Conservation (phyloP, 2,888 invertebrate species). For the Leptopterna dolabrata region DNA sequence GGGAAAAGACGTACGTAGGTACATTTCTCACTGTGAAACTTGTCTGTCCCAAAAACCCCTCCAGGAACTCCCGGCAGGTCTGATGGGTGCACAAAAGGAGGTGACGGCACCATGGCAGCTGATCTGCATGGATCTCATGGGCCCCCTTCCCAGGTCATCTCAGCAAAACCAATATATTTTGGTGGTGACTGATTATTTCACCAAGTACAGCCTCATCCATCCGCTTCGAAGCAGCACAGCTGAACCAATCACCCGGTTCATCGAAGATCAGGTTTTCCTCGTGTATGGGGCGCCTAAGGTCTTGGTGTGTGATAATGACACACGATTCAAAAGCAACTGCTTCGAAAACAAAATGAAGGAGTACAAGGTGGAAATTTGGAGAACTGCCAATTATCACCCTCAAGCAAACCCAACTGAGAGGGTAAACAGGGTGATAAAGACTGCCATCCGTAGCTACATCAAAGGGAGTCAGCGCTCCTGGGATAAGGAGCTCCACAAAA, state of each 20-base stretch:
- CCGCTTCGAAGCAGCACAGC: neutral
- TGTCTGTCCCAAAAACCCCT: neutral
- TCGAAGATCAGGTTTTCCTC: too few species aligned
- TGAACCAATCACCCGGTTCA: neutral
- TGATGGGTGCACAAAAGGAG: neutral
- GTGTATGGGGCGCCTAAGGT: too few species aligned
- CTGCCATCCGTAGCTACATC: slow-evolving; percentile 58
- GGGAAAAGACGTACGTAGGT: neutral
- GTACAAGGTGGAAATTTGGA: too few species aligned
- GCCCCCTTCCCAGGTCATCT: neutral
- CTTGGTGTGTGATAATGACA: too few species aligned
- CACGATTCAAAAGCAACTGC: too few species aligned
- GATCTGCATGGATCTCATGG: too few species aligned
- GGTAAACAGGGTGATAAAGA: slow-evolving; percentile 61
- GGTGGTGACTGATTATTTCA: neutral
- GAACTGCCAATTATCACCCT: slow-evolving; percentile 48
- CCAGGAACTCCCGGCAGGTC: neutral
- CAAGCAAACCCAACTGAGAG: slow-evolving; percentile 63
- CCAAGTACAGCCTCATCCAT: neutral
- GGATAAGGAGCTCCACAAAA: neutral
- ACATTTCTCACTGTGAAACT: neutral
- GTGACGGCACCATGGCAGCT: neutral
- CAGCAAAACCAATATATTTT: neutral
- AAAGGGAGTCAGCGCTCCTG: neutral
- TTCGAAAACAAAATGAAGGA: too few species aligned